Evolutionary conservation across 1,140 invertebrate species (phyloP).

Genomic region (Drosophila triauraria): DNA sequence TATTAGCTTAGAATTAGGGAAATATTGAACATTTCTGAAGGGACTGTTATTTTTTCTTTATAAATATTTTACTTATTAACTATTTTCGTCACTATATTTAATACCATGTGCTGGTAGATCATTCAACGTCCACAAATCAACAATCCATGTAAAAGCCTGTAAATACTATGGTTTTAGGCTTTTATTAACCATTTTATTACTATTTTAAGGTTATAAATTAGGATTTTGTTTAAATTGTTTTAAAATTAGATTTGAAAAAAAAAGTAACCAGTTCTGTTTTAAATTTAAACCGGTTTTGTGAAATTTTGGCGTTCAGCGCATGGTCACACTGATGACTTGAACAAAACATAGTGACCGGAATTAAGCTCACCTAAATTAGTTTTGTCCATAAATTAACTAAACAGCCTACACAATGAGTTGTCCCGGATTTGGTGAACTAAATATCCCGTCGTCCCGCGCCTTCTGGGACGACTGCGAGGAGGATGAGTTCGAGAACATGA

Average conservation of each 20-base stretch:
- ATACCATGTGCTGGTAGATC: background rate
- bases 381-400: slow-evolving; percentile 16
- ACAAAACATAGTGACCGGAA: slow-evolving; percentile 49
- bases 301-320: slow-evolving; percentile 12
- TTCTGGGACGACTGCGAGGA: slow-evolving; percentile 84
- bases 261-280: background rate
- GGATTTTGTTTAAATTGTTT: too few relatives aligned
- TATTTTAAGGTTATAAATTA: background rate
- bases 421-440: slow-evolving; percentile 79
- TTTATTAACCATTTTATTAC: too few relatives aligned
- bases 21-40: background rate
- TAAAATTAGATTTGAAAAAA: background rate
- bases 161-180: too few relatives aligned
- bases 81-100: too few relatives aligned
- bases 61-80: too few relatives aligned
- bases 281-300: background rate
- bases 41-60: too few relatives aligned
- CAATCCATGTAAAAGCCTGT: too few relatives aligned
- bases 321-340: slow-evolving; percentile 39
- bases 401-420: slow-evolving; percentile 55
- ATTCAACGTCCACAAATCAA: too few relatives aligned
- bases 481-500: slow-evolving; percentile 65
- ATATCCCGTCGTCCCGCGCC: slow-evolving; percentile 77
- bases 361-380: slow-evolving; percentile 11
- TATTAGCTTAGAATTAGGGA: background rate